Base-by-base conservation (phyloP, 2,888 invertebrate species). In the Eremobia ochroleuca region DNA sequence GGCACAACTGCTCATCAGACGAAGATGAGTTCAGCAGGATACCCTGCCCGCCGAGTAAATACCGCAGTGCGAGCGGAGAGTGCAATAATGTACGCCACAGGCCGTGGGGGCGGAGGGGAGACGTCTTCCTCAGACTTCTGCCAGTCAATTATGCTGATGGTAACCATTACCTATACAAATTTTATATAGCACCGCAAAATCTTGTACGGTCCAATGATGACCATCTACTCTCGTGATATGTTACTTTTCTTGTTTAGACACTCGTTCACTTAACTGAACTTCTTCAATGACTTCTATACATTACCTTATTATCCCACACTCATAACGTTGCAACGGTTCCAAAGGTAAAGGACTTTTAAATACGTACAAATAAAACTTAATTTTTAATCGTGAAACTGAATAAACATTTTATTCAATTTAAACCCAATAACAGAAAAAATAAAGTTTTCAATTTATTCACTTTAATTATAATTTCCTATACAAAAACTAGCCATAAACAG, bases 1-100 rank as follows among this genome's bases (percentile, higher is more conserved):
- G 96, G 74, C 93, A 94, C 81, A 96, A 95, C 90, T 97, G 97
- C 87, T 92, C 95, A 81, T 92, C 92, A 87, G 90, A 95, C 76
- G 93, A 94, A 82, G 91, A 97, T 88, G 94, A 94, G 78, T 91
- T 95, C 87, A 96, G 97, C 91, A 92, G 96, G 77, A 94, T 97
- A 87, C 97, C 97, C 25, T 98, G 98, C 91, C 98, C 98, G 18
- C 98, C 98, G 3, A 98, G 98, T 96, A 98, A 98, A 94, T 99
- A 98, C 95, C 97, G 99, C 73, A 98, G 98, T 79, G 97, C 98
- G 0, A 98, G 98, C 66, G 99, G 98, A 0, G 98, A 98, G 90
- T 99, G 99, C 95, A 99, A 99, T 95, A 99, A 99, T 92, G 98
- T 99, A 3, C 97, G 98, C 61, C 98, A 98, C 93, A 97, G 98